Evolutionary conservation across 2,113 vertebrate species (phyloP).

Genomic region (human (Homo sapiens)): GRCh38 chr15:101431501-101432000

Average conservation of each 20-base stretch:
- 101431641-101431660: background rate
- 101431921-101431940: background rate
- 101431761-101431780: too few species aligned
- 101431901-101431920: background rate
- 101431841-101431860: fast-evolving
- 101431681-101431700: fast-evolving
- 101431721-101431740: background rate
- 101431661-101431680: background rate
- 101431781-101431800: fast-evolving
- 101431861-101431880: background rate
- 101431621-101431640: fast-evolving
- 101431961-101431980: fast-evolving
- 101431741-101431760: background rate
- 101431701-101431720: background rate
- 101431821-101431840: fast-evolving
- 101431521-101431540: background rate
- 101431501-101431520: fast-evolving
- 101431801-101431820: background rate
- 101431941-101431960: fast-evolving
- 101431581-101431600: background rate
- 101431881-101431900: background rate
- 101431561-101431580: background rate
- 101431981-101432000: slow-evolving; percentile 96
- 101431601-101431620: background rate
- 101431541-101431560: fast-evolving